Conservation (phyloP, 1,140 invertebrate species). For the Atopsyche davidsoni region DNA sequence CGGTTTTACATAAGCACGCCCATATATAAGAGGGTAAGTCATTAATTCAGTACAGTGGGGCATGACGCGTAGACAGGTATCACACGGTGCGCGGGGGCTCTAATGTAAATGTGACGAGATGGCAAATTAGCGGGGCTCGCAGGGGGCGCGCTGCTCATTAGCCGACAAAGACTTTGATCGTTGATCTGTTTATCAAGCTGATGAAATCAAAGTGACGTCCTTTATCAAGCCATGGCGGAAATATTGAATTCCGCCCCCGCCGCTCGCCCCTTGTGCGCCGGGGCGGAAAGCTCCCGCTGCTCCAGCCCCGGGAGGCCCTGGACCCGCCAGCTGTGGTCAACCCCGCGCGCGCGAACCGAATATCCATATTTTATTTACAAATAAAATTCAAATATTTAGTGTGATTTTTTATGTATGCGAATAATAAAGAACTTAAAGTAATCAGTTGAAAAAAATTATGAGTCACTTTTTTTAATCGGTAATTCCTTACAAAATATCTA, state of each 20-base stretch:
- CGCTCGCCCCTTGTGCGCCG: conserved; percentile 10
- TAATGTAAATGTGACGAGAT: not conserved
- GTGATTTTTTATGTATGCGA: not conserved
- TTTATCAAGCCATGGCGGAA: conserved; percentile 28
- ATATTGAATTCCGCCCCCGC: conserved; percentile 19
- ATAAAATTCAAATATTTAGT: not conserved
- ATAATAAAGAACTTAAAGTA: no score
- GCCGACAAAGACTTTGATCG: conserved; percentile 28
- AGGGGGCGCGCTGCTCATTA: conserved; percentile 1
- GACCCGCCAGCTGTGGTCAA: not conserved
- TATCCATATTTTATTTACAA: not conserved
- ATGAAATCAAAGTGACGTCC: conserved; percentile 31
- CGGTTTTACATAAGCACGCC: no score
- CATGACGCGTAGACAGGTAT: not conserved
- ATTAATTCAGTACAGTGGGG: no score
- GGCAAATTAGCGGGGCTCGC: conserved; percentile 9
- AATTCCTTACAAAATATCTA: no score
- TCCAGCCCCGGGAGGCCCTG: not conserved
- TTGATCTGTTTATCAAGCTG: conserved; percentile 31
- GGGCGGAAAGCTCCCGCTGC: conserved; percentile 1
- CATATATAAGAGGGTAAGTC: no score
- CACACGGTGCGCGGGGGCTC: not conserved
- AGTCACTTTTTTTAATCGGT: no score
- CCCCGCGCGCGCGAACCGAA: not conserved
- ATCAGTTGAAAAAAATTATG: no score